Evolutionary conservation across 1,140 invertebrate species (phyloP).

Genomic region (Melanaphis sacchari): DNA sequence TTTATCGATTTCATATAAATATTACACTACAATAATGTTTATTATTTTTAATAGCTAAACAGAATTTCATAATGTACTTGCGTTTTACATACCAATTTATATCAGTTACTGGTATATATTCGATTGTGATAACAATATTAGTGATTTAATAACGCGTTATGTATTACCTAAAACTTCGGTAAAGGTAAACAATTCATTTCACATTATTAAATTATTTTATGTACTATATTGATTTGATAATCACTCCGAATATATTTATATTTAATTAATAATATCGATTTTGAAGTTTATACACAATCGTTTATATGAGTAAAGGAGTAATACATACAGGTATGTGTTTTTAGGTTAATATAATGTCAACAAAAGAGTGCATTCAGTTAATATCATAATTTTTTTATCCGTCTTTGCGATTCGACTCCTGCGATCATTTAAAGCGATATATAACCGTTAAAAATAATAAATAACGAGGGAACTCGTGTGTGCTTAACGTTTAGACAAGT

Average conservation of each 20-base stretch:
- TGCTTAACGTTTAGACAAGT: not conserved
- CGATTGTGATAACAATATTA: not conserved
- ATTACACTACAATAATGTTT: not conserved
- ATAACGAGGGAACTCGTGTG: not conserved
- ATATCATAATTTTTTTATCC: not conserved
- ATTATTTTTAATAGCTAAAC: not conserved
- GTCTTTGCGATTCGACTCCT: not conserved
- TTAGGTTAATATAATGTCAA: not conserved
- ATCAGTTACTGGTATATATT: not conserved
- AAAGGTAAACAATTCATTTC: not conserved
- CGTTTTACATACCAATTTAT: not conserved
- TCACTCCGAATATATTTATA: not conserved
- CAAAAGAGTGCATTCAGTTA: not conserved
- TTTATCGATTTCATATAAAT: not conserved
- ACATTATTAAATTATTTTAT: not conserved
- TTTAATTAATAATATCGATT: not conserved
- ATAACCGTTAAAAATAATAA: not conserved
- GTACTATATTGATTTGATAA: not conserved
- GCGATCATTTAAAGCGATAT: not conserved
- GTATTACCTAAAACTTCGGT: not conserved
- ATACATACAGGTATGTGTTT: not conserved
- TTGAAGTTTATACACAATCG: not conserved
- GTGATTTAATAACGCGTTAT: not conserved
- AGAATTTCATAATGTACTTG: not conserved
- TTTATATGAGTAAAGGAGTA: not conserved